phyloP scores from a whole-genome alignment of 1,140 invertebrate genomes.

The Ooceraea biroi region DNA sequence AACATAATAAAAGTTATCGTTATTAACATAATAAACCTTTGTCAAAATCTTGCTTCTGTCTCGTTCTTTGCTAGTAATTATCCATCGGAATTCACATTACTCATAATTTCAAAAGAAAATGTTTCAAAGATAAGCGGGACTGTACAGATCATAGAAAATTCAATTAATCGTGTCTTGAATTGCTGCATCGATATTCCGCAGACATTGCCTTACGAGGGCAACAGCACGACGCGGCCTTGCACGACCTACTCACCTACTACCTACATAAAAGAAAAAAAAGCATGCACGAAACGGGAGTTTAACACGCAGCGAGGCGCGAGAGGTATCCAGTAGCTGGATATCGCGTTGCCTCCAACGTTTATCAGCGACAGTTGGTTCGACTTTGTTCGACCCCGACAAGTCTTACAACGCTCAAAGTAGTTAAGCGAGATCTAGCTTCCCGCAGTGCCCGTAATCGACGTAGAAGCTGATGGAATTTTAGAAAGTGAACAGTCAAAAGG shows the following conservation, averaged over 20 bases:
- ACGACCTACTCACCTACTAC: constrained; percentile 8
- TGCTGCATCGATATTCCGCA: background rate
- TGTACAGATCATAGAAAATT: background rate
- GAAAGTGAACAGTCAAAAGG: background rate
- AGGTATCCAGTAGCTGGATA: background rate
- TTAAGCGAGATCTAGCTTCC: background rate
- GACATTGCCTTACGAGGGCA: constrained; percentile 13
- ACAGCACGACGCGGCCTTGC: constrained; percentile 31
- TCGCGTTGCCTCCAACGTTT: background rate
- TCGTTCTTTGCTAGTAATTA: too few relatives aligned
- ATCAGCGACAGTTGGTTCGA: background rate
- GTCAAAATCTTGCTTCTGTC: too few relatives aligned
- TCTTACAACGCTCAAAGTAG: background rate
- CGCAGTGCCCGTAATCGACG: background rate
- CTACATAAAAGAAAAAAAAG: background rate
- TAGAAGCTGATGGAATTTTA: background rate
- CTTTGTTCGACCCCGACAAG: constrained; percentile 7
- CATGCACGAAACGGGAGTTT: background rate
- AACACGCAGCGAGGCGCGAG: background rate
- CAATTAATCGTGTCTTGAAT: background rate
- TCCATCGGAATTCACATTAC: too few relatives aligned
- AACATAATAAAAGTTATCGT: too few relatives aligned
- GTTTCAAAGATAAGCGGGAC: too few relatives aligned
- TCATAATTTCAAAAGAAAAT: too few relatives aligned
- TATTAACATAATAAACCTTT: too few relatives aligned